Evolutionary conservation across 1,140 invertebrate genomes (phyloP).

Genomic region (Laodelphax striatellus): DNA sequence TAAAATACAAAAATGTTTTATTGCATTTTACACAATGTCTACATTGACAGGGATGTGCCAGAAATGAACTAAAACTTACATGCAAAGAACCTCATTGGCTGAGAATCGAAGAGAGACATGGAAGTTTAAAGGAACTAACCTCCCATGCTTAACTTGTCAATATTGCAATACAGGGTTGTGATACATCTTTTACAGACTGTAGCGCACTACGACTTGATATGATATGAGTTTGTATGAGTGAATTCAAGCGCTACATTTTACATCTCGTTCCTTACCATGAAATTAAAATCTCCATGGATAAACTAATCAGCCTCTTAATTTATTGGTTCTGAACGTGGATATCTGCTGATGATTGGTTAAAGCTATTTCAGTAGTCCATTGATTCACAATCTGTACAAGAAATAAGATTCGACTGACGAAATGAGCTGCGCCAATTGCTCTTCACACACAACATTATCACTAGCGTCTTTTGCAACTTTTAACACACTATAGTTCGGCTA

Average conservation of each 20-base stretch:
- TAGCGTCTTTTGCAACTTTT: too few species aligned
- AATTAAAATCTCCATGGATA: slow-evolving; percentile 1
- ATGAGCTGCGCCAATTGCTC: background rate
- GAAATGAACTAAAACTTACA: background rate
- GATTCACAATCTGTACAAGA: slow-evolving; percentile 1
- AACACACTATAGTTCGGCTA: too few species aligned
- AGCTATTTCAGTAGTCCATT: background rate
- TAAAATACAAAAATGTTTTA: background rate
- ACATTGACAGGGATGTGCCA: background rate
- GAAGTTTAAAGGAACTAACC: background rate
- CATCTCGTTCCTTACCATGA: background rate
- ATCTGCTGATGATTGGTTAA: background rate
- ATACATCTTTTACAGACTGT: background rate
- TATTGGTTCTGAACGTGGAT: background rate
- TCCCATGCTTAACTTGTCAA: background rate
- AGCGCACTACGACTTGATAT: background rate
- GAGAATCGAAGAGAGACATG: too few species aligned
- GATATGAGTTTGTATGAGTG: background rate
- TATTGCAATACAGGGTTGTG: slow-evolving; percentile 1
- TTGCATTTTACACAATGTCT: background rate
- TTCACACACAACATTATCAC: too few species aligned
- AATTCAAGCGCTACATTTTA: slow-evolving; percentile 1
- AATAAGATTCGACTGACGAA: slow-evolving; percentile 1
- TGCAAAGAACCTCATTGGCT: background rate
- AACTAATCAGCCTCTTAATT: background rate